Evolutionary conservation across 1,140 invertebrate genomes (phyloP), one percentile per base, ranked within the genome.

Genomic region (Ceratitis capitata): DNA sequence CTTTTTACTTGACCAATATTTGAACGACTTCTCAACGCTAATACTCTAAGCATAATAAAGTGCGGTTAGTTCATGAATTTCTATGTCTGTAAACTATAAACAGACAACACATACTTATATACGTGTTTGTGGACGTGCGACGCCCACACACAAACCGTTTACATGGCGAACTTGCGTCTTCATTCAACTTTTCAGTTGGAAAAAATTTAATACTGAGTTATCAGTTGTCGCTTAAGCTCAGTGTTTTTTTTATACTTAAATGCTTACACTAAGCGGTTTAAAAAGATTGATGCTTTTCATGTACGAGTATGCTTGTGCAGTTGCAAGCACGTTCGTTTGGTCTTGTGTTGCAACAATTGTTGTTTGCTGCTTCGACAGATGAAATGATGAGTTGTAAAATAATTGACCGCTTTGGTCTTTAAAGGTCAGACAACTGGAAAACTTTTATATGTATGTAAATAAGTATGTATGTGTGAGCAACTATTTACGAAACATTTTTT

Each of bases 231-330:
- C 23, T 56, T 23, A 56, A 7, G n/a, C 51, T 56, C 39, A 35
- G 16, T 16, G 26, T 3, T 69, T 39, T 16, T 29, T 14, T 32
- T 39, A 39, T 69, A 29, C 61, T 69, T 35, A 53, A 19, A 1
- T 53, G 16, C 14, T 19, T 16, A 19, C 51, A 53, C 16, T 19
- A 14, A 69, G 26, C 61, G 12, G 39, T n/a, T n/a, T 39, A 69
- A 35, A 32, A 61, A 39, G 29, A 69, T 69, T 35, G 61, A 69
- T 69, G 61, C 14, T 69, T 69, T 39, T 69, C 61, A 69, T 69
- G 61, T 32, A 69, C 32, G n/a, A 29, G 39, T 19, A n/a, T 4
- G 10, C 4, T n/a, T 6, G 5, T 58, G 23, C 10, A 58, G 6
- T 2, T 39, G 23, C 5, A 19, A 6, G 51, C 12, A 69, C n/a